Percentiles rank a stretch among this genome's conserved stretches.
These are phyloP conservation scores for Sinodicranocentrus sp. DNA, from an alignment of 2,888 invertebrate species.

Conservation along the genomic window DNA sequence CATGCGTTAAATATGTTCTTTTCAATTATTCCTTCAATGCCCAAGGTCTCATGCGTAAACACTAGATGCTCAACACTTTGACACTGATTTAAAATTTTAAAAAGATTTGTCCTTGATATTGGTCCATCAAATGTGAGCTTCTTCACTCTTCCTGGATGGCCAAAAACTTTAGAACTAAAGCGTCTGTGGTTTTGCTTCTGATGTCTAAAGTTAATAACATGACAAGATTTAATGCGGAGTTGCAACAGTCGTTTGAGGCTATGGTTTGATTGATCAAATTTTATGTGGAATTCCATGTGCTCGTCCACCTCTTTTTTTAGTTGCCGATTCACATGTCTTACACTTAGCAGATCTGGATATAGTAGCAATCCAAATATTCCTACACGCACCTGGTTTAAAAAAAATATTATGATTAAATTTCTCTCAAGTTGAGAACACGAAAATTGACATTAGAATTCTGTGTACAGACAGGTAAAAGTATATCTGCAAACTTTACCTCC, in stretches of 20 bases:
- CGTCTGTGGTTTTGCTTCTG: constrained; percentile 1
- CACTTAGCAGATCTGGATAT: constrained; percentile 49
- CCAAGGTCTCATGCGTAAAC: constrained; percentile 73
- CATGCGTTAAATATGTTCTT: constrained; percentile 34
- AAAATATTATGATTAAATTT: too few species aligned
- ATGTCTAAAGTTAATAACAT: constrained; percentile 56
- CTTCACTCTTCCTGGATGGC: constrained; percentile 63
- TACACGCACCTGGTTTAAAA: constrained; percentile 71
- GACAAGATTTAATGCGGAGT: constrained; percentile 64
- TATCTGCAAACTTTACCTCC: constrained; percentile 13
- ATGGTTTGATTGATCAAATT: constrained; percentile 67
- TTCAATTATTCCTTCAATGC: constrained; percentile 60
- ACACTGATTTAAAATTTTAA: constrained; percentile 68
- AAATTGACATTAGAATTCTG: too few species aligned
- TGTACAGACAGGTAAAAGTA: background rate
- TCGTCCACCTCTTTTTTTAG: constrained; percentile 71
- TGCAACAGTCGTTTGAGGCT: constrained; percentile 55
- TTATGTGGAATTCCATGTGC: constrained; percentile 68
- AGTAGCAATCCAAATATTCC: constrained; percentile 58
- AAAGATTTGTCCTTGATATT: constrained; percentile 56
- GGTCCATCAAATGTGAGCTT: constrained; percentile 72
- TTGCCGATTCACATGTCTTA: constrained; percentile 60
- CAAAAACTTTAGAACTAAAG: constrained; percentile 25
- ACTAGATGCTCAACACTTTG: constrained; percentile 56
- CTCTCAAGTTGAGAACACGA: too few species aligned